Conservation (phyloP, 2,888 invertebrate genomes). For the Autographa gamma region DNA sequence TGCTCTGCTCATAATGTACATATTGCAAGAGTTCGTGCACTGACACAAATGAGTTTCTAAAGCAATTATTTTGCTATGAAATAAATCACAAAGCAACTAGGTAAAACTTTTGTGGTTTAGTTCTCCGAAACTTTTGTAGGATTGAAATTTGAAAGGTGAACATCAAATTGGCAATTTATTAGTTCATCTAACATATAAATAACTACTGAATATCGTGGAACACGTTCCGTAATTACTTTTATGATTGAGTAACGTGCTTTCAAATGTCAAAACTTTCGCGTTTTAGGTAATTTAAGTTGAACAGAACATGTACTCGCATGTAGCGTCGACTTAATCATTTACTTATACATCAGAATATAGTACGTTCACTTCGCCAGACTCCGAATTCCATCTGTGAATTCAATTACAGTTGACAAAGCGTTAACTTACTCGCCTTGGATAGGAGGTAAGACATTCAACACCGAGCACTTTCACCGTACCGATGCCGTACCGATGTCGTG, state of each 20-base stretch:
- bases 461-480: conserved; percentile 75
- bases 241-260: conserved; percentile 3
- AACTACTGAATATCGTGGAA: not conserved
- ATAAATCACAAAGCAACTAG: conserved; percentile 20
- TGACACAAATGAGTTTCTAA: conserved; percentile 42
- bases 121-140: conserved; percentile 14
- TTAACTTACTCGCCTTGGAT: conserved; percentile 70
- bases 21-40: conserved; percentile 46
- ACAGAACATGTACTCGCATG: not conserved
- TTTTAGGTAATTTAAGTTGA: not conserved
- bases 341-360: conserved; percentile 7
- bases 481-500: conserved; percentile 43
- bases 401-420: conserved; percentile 76
- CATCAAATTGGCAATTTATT: not conserved
- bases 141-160: conserved; percentile 1
- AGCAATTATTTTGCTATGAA: conserved; percentile 45
- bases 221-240: not conserved
- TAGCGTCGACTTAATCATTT: not conserved
- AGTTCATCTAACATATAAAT: not conserved
- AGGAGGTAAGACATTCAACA: conserved; percentile 70
- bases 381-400: conserved; percentile 67
- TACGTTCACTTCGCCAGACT: conserved; percentile 50
- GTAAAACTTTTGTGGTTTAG: conserved; percentile 12
- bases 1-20: conserved; percentile 25
- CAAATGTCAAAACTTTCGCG: not conserved